These are phyloP conservation scores for Anabas testudineus DNA, from an alignment of 2,797 vertebrate species.

Conservation along the genomic window DNA sequence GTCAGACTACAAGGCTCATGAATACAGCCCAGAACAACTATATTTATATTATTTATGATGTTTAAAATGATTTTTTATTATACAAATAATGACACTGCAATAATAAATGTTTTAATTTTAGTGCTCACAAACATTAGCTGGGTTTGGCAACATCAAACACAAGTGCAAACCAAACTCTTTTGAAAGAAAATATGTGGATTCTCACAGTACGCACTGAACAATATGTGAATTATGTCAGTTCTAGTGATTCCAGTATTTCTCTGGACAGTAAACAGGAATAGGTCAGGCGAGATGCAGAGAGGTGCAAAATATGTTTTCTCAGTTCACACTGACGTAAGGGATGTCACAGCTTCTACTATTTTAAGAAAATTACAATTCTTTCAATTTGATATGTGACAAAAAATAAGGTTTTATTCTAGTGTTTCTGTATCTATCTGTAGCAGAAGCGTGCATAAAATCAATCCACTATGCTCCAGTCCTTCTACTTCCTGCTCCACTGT, in stretches of 20 bases:
- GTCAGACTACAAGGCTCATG: slow-evolving; percentile 59
- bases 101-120: neutral
- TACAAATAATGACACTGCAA: neutral
- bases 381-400: no score
- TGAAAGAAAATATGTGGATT: neutral
- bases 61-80: neutral
- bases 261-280: slow-evolving; percentile 5
- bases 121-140: neutral
- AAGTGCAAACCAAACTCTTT: neutral
- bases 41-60: slow-evolving; percentile 5
- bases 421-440: no score
- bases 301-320: neutral
- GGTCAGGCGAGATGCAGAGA: slow-evolving; percentile 2
- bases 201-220: no score
- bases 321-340: neutral
- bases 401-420: no score
- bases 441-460: no score
- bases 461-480: no score
- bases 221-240: no score
- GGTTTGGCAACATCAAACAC: neutral
- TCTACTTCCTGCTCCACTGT: no score
- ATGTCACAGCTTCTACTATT: neutral
- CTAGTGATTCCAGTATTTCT: neutral
- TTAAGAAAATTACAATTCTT: neutral
- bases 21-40: slow-evolving; percentile 31